These are phyloP conservation scores for Tarsius wallacei DNA, from an alignment of 2,797 vertebrate species.

Conservation along the genomic window DNA sequence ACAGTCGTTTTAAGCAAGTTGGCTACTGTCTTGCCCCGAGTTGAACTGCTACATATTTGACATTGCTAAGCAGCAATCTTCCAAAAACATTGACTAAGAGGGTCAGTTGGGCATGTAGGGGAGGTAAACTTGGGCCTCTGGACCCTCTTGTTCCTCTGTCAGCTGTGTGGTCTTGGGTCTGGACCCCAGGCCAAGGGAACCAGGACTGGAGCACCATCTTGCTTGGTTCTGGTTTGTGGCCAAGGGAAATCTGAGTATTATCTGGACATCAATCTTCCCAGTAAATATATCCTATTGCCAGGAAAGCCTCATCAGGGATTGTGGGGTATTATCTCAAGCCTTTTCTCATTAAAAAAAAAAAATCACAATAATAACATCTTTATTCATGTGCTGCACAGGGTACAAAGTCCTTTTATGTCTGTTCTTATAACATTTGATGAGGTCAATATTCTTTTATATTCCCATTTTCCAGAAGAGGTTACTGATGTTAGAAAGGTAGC, in stretches of 20 bases:
- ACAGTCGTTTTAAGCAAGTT: not conserved
- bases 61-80: not conserved
- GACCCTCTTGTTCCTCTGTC: not conserved
- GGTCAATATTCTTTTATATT: not conserved
- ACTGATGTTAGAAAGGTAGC: not conserved
- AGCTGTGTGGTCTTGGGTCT: not conserved
- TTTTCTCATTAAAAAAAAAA: not conserved
- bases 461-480: not conserved
- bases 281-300: not conserved
- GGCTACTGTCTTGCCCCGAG: not conserved
- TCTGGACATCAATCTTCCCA: not conserved
- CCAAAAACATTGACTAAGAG: not conserved
- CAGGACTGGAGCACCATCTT: not conserved
- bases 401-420: not conserved
- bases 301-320: not conserved
- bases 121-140: not conserved
- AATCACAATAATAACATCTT: too few relatives aligned
- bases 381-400: rapidly evolving
- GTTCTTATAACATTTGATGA: too few relatives aligned
- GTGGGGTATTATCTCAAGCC: not conserved
- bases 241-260: not conserved
- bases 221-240: not conserved
- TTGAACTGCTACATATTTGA: not conserved
- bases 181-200: not conserved
- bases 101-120: too few relatives aligned